Evolutionary conservation across 1,140 invertebrate genomes (phyloP).

Genomic region (Hormaphis cornu): DNA sequence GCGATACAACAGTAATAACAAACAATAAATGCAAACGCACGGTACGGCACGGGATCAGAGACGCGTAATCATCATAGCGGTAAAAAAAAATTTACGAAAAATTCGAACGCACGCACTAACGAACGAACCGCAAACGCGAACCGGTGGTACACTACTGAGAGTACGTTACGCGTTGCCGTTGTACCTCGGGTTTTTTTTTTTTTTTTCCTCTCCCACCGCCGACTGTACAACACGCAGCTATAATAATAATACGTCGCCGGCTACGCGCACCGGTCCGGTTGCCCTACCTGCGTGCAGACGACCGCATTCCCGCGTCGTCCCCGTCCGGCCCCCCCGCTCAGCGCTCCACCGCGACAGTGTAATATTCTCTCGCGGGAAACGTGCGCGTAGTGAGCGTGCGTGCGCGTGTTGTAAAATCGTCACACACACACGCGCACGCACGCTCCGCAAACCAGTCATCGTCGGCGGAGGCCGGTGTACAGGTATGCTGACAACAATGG

Average conservation of each 20-base stretch:
- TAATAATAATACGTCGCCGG: too few relatives aligned
- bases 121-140: neutral
- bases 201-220: too few relatives aligned
- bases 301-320: constrained; percentile 28
- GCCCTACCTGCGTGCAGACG: constrained; percentile 13
- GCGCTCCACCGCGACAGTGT: too few relatives aligned
- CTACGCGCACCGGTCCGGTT: neutral
- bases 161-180: too few relatives aligned
- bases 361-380: too few relatives aligned
- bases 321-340: too few relatives aligned
- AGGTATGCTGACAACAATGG: constrained; percentile 10
- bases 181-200: too few relatives aligned
- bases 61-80: neutral
- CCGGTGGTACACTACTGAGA: too few relatives aligned
- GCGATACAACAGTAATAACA: neutral
- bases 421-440: neutral
- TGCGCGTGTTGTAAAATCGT: neutral
- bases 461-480: neutral
- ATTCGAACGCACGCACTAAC: neutral
- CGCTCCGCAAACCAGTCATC: too few relatives aligned
- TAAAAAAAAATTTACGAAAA: neutral
- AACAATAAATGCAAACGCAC: neutral
- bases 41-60: neutral
- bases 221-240: too few relatives aligned
- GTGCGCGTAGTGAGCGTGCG: neutral